phyloP scores from a whole-genome alignment of 2,113 vertebrate genomes.

The Callocephalon fimbriatum region DNA sequence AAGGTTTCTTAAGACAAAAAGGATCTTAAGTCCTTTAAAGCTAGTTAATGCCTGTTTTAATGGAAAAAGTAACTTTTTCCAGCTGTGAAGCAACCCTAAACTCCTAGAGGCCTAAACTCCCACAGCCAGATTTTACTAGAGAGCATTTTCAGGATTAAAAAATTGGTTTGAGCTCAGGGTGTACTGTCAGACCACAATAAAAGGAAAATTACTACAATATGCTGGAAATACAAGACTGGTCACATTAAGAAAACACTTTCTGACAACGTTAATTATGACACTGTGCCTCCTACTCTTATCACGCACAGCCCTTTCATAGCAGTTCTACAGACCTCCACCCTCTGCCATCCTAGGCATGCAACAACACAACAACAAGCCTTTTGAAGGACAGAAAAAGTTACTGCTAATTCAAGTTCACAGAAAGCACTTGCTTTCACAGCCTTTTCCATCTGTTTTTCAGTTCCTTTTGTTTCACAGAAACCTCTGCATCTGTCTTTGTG shows the following conservation, averaged over 20 bases:
- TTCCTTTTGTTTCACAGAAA: background rate
- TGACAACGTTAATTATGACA: conserved; percentile 60
- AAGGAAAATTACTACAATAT: conserved; percentile 67
- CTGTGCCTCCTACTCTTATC: conserved; percentile 44
- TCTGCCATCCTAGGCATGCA: conserved; percentile 13
- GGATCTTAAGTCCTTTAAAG: background rate
- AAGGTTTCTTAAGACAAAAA: conserved; percentile 42
- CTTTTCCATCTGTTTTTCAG: background rate
- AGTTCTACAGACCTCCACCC: conserved; percentile 17
- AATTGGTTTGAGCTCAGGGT: conserved; percentile 47
- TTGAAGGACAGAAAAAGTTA: background rate
- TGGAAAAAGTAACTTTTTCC: conserved; percentile 40
- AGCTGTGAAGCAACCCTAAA: conserved; percentile 32
- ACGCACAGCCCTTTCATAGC: conserved; percentile 19
- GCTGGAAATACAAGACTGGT: conserved; percentile 42
- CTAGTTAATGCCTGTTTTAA: conserved; percentile 31
- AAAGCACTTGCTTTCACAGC: background rate
- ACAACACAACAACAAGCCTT: background rate
- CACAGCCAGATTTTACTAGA: conserved; percentile 18
- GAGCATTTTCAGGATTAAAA: conserved; percentile 38
- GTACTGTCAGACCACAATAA: conserved; percentile 53
- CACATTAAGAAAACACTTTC: conserved; percentile 16
- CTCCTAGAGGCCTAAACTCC: conserved; percentile 10
- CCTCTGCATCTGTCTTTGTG: background rate
- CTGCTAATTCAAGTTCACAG: background rate